Evolutionary conservation across 2,113 vertebrate species (phyloP), one percentile per base, ranked within the genome.

Genomic region (Hydrolagus affinis): DNA sequence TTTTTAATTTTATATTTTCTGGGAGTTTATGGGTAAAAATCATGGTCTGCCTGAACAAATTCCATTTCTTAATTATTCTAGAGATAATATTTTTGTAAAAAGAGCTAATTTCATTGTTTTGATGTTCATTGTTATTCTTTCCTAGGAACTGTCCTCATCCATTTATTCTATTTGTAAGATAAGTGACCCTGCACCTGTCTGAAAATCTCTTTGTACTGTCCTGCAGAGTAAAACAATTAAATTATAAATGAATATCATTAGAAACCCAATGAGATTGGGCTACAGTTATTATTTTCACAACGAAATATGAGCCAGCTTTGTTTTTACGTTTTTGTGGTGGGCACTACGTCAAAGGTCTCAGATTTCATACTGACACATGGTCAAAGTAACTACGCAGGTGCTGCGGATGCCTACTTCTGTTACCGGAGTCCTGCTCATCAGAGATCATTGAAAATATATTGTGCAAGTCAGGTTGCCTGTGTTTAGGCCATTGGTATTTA

Each of bases 201-300:
- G 78, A 12, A 83, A 44, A 25, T 66, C 78, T 17, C 14, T 83
- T 68, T 64, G 62, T 66, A 28, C 62, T 83, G 78, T 83, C 78
- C 78, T 83, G 78, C 14, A 83, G 62, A 83, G 62, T 19, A 83
- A 68, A 83, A 30, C 78, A 83, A 83, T 83, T 44, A 66, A 68
- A 83, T 83, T 68, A 83, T 83, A 28, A 83, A 83, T 19, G 78
- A 83, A 28, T 83, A 66, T 68, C 62, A 64, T 83, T 15, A 68
- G 78, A 30, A 83, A 32, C 78, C 62, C 32, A 62, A 68, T 30
- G 78, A 83, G 60, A 59, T 78, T 56, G 57, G 76, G 59, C 57
- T 66, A 3, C 59, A 83, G 78, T 83, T 83, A 83, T 83, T 83
- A 83, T 83, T 83, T 44, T 66, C 60, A 68, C 25, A 11, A 28